These are phyloP conservation scores for Nephrotoma flavescens DNA, from an alignment of 2,888 invertebrate species.

Conservation along the genomic window DNA sequence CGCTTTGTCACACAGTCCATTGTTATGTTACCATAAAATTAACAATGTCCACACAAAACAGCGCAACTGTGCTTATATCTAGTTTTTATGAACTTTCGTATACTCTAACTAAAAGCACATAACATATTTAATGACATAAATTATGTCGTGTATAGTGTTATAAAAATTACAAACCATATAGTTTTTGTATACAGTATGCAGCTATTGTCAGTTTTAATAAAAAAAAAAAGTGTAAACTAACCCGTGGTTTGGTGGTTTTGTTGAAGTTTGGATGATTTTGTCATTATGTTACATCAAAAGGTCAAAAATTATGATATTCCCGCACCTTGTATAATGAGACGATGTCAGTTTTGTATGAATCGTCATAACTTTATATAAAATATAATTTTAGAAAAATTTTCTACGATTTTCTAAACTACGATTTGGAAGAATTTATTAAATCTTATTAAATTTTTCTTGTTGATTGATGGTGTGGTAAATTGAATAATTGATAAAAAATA, in stretches of 20 bases:
- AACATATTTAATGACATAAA: background rate
- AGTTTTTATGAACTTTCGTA: background rate
- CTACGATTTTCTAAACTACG: too few species aligned
- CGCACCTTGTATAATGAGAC: background rate
- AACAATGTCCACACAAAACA: background rate
- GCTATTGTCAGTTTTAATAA: background rate
- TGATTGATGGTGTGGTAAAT: too few species aligned
- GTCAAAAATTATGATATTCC: background rate
- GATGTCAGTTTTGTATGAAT: too few species aligned
- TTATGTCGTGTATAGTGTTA: background rate
- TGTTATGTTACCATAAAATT: background rate
- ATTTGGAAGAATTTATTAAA: too few species aligned
- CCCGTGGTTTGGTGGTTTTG: background rate
- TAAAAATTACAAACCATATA: background rate
- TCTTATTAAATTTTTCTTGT: too few species aligned
- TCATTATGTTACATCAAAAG: background rate
- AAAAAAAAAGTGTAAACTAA: background rate
- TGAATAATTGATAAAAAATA: too few species aligned
- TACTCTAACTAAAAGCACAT: background rate
- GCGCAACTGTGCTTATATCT: background rate
- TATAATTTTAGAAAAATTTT: too few species aligned
- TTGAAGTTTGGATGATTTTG: background rate
- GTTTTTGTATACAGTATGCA: background rate
- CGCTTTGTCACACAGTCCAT: too few species aligned
- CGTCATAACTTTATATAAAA: too few species aligned